Evolutionary conservation across 2,113 vertebrate genomes (phyloP).

Genomic region (Callorhinus ursinus): DNA sequence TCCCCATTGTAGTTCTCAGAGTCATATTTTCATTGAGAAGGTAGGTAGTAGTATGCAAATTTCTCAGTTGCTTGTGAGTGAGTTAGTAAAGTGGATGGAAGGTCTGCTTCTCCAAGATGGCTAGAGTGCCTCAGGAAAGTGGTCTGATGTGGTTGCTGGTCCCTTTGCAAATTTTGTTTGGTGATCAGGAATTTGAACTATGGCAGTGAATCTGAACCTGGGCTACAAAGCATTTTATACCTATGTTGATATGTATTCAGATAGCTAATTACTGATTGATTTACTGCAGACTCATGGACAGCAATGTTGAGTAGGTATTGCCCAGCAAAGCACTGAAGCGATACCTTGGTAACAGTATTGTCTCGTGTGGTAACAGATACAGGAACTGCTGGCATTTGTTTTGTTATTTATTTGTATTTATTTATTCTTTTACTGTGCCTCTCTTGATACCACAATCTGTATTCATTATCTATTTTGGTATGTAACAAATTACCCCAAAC

Average conservation of each 20-base stretch:
- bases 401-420: neutral
- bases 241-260: neutral
- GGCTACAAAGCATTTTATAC: neutral
- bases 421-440: neutral
- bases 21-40: neutral
- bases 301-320: neutral
- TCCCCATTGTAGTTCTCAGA: neutral
- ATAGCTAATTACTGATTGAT: neutral
- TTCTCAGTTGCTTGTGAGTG: neutral
- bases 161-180: conserved; percentile 1
- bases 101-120: neutral
- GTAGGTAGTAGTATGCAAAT: neutral
- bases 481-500: neutral
- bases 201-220: neutral
- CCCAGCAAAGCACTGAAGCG: neutral
- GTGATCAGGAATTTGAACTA: neutral
- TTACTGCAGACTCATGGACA: neutral
- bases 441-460: neutral
- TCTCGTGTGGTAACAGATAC: neutral
- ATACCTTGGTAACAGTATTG: neutral
- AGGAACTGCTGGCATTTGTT: neutral
- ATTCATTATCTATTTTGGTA: neutral
- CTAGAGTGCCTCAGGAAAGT: neutral
- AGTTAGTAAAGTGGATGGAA: neutral
- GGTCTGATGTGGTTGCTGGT: neutral